Evolutionary conservation across 53 echinoderm and acorn worm species (phyloP).

Genomic region (Crossaster papposus): DNA sequence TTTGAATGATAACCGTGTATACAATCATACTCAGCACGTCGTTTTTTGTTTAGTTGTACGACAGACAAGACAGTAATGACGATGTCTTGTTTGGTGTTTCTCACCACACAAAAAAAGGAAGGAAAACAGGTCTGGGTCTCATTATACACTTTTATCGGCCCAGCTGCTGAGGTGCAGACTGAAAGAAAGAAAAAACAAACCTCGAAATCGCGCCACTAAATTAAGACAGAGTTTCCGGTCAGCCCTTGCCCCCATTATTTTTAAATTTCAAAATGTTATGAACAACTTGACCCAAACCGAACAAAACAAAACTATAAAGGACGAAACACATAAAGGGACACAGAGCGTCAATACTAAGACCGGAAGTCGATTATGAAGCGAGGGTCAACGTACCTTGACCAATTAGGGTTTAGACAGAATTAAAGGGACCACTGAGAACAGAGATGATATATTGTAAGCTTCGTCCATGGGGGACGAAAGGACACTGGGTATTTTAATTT

Average conservation of each 20-base stretch:
- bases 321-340: neutral
- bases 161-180: slow-evolving; percentile 23
- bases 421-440: no score
- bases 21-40: neutral
- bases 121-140: neutral
- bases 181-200: neutral
- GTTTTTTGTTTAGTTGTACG: neutral
- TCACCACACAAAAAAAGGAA: slow-evolving; percentile 9
- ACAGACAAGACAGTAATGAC: slow-evolving; percentile 11
- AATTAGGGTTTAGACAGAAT: no score
- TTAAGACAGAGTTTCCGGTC: slow-evolving; percentile 39
- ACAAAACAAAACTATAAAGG: neutral
- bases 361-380: neutral
- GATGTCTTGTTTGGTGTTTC: slow-evolving; percentile 1
- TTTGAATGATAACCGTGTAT: neutral
- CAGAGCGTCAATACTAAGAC: neutral
- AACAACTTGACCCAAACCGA: neutral
- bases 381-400: no score
- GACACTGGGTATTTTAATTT: no score
- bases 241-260: neutral
- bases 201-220: slow-evolving; percentile 17
- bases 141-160: slow-evolving; percentile 8
- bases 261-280: neutral
- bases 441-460: no score
- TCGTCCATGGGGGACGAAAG: no score